Evolutionary conservation across 1,140 invertebrate species (phyloP).

Genomic region (Nephotettix cincticeps): DNA sequence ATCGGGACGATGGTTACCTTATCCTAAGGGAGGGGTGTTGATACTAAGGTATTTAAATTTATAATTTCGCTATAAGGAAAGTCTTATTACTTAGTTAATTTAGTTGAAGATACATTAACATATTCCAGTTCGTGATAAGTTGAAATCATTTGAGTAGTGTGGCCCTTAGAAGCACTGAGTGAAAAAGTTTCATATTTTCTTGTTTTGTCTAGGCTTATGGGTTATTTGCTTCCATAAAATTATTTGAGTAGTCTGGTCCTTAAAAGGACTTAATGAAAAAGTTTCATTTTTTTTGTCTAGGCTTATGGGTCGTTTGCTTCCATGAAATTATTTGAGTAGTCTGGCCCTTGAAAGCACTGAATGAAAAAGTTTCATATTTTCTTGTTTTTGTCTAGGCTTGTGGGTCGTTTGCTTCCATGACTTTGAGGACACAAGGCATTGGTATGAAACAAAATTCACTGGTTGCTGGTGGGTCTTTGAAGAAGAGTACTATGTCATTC

Average conservation of each 20-base stretch:
- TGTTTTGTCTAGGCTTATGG: neutral
- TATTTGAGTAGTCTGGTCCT: neutral
- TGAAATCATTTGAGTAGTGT: neutral
- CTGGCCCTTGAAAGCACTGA: neutral
- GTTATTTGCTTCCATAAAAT: neutral
- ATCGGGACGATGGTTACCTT: too few species aligned
- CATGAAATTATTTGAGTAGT: neutral
- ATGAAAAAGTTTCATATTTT: neutral
- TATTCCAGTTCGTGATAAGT: too few species aligned
- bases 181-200: neutral
- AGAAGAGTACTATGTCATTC: constrained; percentile 89
- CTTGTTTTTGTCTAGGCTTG: constrained; percentile 61
- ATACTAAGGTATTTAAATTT: too few species aligned
- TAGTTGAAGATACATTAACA: too few species aligned
- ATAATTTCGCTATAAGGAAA: too few species aligned
- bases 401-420: constrained; percentile 90
- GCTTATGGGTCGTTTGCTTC: neutral
- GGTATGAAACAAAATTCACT: constrained; percentile 74
- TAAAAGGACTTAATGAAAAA: neutral
- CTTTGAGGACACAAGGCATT: constrained; percentile 77
- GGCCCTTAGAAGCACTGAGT: neutral
- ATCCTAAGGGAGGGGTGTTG: too few species aligned
- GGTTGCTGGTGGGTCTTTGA: constrained; percentile 93
- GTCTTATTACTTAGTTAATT: too few species aligned
- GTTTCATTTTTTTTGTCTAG: constrained; percentile 50